A percentile compares a stretch with the other conserved stretches of the same genome.
Conservation (phyloP, 2,888 invertebrate genomes). For the Gortyna flavago region DNA sequence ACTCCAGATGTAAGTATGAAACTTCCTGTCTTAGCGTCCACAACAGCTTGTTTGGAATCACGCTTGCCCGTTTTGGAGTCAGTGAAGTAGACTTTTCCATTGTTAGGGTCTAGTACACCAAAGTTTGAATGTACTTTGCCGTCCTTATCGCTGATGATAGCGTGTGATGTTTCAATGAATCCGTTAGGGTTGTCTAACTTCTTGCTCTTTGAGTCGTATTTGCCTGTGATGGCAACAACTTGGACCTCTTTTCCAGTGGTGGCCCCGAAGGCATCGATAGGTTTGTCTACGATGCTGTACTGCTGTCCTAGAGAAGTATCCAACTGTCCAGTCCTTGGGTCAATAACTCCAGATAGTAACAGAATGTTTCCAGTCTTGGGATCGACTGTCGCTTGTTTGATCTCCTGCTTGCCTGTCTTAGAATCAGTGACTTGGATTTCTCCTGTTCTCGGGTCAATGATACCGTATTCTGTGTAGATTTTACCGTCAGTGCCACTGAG, state of each 20-base stretch:
- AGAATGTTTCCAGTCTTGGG: slow-evolving; percentile 89
- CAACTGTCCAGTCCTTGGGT: slow-evolving; percentile 90
- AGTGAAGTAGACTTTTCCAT: slow-evolving; percentile 89
- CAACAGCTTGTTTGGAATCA: slow-evolving; percentile 90
- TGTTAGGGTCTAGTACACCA: slow-evolving; percentile 91
- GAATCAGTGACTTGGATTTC: slow-evolving; percentile 85
- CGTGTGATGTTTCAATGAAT: slow-evolving; percentile 87
- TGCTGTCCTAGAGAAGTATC: slow-evolving; percentile 90
- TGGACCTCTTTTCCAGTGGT: slow-evolving; percentile 88
- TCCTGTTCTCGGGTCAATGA: slow-evolving; percentile 91
- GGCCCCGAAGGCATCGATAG: slow-evolving; percentile 84
- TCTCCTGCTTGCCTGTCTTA: slow-evolving; percentile 85
- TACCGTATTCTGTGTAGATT: slow-evolving; percentile 91
- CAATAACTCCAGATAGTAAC: slow-evolving; percentile 88
- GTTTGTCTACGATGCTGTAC: slow-evolving; percentile 91
- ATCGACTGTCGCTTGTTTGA: slow-evolving; percentile 85
- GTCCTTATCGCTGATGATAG: slow-evolving; percentile 92
- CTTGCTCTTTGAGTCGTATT: slow-evolving; percentile 90
- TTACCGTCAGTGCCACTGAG: slow-evolving; percentile 91
- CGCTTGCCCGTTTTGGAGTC: slow-evolving; percentile 91
- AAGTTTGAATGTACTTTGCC: slow-evolving; percentile 92
- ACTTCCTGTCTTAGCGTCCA: slow-evolving; percentile 90
- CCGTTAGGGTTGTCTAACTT: slow-evolving; percentile 90
- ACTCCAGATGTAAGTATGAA: slow-evolving; percentile 90
- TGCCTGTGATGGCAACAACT: slow-evolving; percentile 90